These are phyloP conservation scores for Stomatorhinus walkeri DNA, from an alignment of 2,797 vertebrate genomes.

Conservation along the genomic window DNA sequence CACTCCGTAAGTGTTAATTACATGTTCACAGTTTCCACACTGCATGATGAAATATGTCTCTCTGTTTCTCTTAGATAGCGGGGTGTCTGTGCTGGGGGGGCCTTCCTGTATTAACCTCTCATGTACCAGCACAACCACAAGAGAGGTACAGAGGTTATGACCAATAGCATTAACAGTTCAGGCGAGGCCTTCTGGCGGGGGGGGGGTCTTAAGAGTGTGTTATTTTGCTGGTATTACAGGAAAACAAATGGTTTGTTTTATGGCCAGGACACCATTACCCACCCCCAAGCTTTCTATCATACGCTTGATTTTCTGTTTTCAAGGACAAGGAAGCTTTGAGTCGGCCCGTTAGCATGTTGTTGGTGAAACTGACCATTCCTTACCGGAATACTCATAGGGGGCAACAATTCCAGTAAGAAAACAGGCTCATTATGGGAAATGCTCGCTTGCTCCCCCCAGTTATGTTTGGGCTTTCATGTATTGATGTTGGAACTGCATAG, in stretches of 20 bases:
- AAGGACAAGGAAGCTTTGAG: neutral
- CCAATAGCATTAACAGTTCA: too few species aligned
- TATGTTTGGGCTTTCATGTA: neutral
- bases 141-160: too few species aligned
- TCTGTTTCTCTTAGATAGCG: neutral
- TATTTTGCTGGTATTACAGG: neutral
- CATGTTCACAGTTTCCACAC: neutral
- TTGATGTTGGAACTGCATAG: neutral
- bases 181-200: too few species aligned
- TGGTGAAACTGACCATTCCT: slow-evolving; percentile 12
- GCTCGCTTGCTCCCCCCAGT: neutral
- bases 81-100: neutral
- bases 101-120: too few species aligned
- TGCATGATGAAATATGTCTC: neutral
- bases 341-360: slow-evolving; percentile 18
- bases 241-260: slow-evolving; percentile 3
- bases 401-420: slow-evolving; percentile 21
- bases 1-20: neutral
- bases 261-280: neutral
- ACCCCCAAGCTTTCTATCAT: neutral
- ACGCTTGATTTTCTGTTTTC: neutral
- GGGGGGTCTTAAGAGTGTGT: neutral
- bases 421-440: slow-evolving; percentile 25
- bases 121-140: too few species aligned
- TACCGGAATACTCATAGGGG: slow-evolving; percentile 16